Evolutionary conservation across 1,140 invertebrate species (phyloP).

Genomic region (Zophobas atratus): DNA sequence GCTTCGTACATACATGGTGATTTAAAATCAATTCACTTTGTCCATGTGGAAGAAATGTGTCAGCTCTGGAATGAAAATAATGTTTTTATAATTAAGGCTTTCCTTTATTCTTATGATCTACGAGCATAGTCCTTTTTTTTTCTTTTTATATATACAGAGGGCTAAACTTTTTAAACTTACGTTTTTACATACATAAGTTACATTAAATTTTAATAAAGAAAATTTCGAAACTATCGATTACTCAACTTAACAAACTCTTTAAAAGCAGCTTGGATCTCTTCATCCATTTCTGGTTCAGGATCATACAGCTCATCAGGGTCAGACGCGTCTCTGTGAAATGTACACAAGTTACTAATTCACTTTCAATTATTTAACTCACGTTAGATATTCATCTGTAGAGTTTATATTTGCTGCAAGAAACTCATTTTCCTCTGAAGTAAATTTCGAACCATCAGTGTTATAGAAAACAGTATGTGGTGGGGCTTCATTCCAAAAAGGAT

Average conservation of each 20-base stretch:
- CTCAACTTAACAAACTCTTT: slow-evolving; percentile 69
- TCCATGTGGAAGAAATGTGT: no score
- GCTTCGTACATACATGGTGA: no score
- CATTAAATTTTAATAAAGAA: slow-evolving; percentile 1
- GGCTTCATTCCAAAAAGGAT: slow-evolving; percentile 52
- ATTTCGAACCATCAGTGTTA: slow-evolving; percentile 69
- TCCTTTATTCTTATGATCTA: slow-evolving; percentile 8
- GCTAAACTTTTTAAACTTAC: slow-evolving; percentile 11
- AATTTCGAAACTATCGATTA: slow-evolving; percentile 56
- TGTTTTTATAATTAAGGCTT: slow-evolving; percentile 34
- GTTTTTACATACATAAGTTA: slow-evolving; percentile 22
- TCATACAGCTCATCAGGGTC: slow-evolving; percentile 68
- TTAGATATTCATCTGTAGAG: slow-evolving; percentile 56
- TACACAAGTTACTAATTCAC: slow-evolving; percentile 1
- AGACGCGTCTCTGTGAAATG: slow-evolving; percentile 63
- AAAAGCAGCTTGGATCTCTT: slow-evolving; percentile 71
- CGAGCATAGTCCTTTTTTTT: slow-evolving; percentile 28
- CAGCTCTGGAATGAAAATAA: no score
- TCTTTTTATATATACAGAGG: slow-evolving; percentile 18
- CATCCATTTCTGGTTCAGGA: slow-evolving; percentile 71
- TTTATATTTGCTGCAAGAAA: slow-evolving; percentile 65
- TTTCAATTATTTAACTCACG: slow-evolving; percentile 50
- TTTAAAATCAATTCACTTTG: no score
- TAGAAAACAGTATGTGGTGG: slow-evolving; percentile 66
- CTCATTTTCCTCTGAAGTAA: slow-evolving; percentile 70